These are phyloP conservation scores for Brachyistius frenatus DNA, from an alignment of 2,113 vertebrate genomes.

Conservation along the genomic window DNA sequence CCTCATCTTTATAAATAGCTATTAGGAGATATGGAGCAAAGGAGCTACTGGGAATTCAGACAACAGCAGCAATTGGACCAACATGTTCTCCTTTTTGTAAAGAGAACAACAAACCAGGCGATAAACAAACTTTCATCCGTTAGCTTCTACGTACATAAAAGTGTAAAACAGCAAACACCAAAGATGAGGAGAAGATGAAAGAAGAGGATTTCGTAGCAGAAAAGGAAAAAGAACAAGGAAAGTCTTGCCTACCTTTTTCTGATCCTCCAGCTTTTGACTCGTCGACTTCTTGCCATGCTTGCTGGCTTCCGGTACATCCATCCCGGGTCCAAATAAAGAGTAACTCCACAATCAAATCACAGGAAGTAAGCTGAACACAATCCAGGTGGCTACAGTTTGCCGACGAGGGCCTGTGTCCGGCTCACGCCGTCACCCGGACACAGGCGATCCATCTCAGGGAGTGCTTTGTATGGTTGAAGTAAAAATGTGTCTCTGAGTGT, in stretches of 20 bases:
- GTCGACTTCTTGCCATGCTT: conserved; percentile 96
- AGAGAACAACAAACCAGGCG: conserved; percentile 44
- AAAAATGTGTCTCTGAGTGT: not conserved
- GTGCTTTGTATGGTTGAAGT: conserved; percentile 34
- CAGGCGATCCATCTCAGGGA: conserved; percentile 74
- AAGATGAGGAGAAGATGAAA: not conserved
- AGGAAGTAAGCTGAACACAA: conserved; percentile 80
- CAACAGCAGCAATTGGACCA: conserved; percentile 53
- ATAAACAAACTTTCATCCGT: conserved; percentile 55
- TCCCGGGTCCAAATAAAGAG: conserved; percentile 84
- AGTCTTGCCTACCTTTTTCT: conserved; percentile 92
- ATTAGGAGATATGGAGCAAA: conserved; percentile 58
- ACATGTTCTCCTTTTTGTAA: conserved; percentile 42
- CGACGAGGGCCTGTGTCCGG: conserved; percentile 83
- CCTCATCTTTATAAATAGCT: conserved; percentile 66
- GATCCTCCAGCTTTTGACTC: conserved; percentile 98
- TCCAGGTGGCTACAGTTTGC: conserved; percentile 82
- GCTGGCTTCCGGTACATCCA: conserved; percentile 96
- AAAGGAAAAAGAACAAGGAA: not conserved
- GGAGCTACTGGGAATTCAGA: conserved; percentile 51
- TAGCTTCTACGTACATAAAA: not conserved
- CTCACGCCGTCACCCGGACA: conserved; percentile 85
- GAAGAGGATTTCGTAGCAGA: not conserved
- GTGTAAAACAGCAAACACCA: conserved; percentile 22
- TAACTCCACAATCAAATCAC: conserved; percentile 83